phyloP scores from a whole-genome alignment of 2,888 invertebrate species.

The Fissipunctia ypsillon region DNA sequence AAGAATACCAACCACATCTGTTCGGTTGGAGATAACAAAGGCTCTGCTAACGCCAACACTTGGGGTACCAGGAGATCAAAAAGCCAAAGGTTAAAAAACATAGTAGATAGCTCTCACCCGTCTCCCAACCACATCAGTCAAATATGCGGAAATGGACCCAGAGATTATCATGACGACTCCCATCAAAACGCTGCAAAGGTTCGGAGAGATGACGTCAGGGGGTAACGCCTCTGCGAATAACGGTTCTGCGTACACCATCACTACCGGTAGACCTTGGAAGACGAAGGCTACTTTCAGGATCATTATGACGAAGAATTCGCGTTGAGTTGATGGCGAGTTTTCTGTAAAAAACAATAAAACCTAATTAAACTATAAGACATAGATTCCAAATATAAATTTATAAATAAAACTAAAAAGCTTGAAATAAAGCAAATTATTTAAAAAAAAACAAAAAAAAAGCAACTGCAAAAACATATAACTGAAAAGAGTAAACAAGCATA shows the following conservation, averaged over 20 bases:
- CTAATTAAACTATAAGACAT: no score
- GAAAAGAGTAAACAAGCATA: no score
- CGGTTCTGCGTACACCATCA: slow-evolving; percentile 82
- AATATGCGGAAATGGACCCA: slow-evolving; percentile 62
- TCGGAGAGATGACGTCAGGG: slow-evolving; percentile 66
- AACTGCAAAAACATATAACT: no score
- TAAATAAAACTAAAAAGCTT: no score
- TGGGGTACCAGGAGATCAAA: background rate
- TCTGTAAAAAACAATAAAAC: slow-evolving; percentile 68
- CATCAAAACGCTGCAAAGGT: slow-evolving; percentile 65
- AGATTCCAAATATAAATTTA: no score
- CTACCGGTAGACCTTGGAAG: slow-evolving; percentile 79
- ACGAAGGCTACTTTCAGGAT: slow-evolving; percentile 72
- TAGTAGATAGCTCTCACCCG: slow-evolving; percentile 53
- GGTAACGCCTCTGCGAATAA: slow-evolving; percentile 79
- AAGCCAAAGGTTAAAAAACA: background rate
- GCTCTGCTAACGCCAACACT: background rate
- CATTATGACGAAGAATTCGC: slow-evolving; percentile 72
- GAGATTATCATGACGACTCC: slow-evolving; percentile 64
- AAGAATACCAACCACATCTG: background rate
- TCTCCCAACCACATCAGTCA: slow-evolving; percentile 70
- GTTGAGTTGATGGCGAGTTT: slow-evolving; percentile 77
- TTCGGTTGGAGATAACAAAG: background rate
- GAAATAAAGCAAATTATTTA: no score
- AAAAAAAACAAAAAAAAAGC: no score